A percentile compares a stretch with the other conserved stretches of the same genome.
These are phyloP conservation scores for Crocidura indochinensis DNA, from an alignment of 2,797 vertebrate genomes.

Conservation along the genomic window DNA sequence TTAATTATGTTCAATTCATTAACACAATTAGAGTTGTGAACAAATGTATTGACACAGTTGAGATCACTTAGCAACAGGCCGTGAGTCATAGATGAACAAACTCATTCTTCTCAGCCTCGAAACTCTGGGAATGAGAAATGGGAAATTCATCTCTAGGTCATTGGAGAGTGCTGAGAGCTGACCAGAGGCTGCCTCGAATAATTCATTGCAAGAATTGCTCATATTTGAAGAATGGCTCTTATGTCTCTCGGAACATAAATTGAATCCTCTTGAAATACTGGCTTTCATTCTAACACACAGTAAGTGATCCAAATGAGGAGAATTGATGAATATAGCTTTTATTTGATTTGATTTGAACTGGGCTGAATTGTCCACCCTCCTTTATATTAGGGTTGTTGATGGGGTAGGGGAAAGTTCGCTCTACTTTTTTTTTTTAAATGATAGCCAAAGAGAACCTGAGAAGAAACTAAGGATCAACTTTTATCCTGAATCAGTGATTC, in stretches of 20 bases:
- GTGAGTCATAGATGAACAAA: constrained; percentile 87
- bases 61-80: constrained; percentile 89
- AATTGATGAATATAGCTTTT: constrained; percentile 60
- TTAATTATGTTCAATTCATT: constrained; percentile 92
- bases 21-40: constrained; percentile 90
- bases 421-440: background rate
- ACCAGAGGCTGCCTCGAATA: constrained; percentile 54
- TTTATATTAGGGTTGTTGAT: background rate
- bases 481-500: constrained; percentile 15
- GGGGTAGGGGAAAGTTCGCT: too few relatives aligned
- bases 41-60: constrained; percentile 90
- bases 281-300: constrained; percentile 65
- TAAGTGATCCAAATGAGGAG: constrained; percentile 52
- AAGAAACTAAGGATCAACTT: background rate
- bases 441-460: background rate
- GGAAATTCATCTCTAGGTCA: constrained; percentile 43
- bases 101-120: constrained; percentile 71
- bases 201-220: constrained; percentile 54
- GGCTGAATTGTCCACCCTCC: constrained; percentile 7
- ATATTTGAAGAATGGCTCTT: constrained; percentile 68
- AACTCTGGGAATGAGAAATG: constrained; percentile 61
- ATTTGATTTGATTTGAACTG: constrained; percentile 13
- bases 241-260: constrained; percentile 59
- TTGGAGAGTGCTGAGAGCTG: constrained; percentile 47
- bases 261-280: constrained; percentile 57